phyloP scores from a whole-genome alignment of 64 coral and sea anemone genomes.

The Dendronephthya gigantea region DNA sequence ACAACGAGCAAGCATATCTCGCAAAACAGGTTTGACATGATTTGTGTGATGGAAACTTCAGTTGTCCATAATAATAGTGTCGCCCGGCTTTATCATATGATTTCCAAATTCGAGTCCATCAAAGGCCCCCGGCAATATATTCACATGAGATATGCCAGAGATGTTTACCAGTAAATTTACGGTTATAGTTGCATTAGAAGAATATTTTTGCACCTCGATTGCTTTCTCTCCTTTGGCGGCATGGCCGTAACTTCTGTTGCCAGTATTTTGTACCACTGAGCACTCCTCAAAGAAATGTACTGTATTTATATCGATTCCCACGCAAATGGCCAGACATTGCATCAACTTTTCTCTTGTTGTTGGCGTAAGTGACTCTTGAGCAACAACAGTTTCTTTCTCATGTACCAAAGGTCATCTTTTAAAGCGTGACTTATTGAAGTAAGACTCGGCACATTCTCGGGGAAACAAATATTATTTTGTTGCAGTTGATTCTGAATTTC shows the following conservation, averaged over 20 bases:
- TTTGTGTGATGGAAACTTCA: slow-evolving; percentile 38
- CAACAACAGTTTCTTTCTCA: not conserved
- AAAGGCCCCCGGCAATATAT: not conserved
- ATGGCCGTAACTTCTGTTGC: not conserved
- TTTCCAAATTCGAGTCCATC: not conserved
- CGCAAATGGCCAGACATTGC: not conserved
- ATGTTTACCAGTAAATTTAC: not conserved
- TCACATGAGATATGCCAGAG: not conserved
- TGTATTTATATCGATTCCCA: not conserved
- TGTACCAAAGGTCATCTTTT: not conserved
- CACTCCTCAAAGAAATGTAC: slow-evolving; percentile 7
- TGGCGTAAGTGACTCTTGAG: not conserved
- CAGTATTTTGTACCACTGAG: not conserved
- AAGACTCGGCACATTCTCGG: not conserved
- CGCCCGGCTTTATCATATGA: not conserved
- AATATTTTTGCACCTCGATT: not conserved
- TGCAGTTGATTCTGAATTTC: not conserved
- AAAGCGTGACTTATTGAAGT: not conserved
- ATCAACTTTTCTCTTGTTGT: not conserved
- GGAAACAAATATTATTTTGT: not conserved
- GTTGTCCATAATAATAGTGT: not conserved
- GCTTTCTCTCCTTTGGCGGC: not conserved
- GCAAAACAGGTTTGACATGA: not conserved
- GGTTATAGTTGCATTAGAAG: not conserved
- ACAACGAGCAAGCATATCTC: slow-evolving; percentile 6